Base-by-base conservation (phyloP, 2,797 vertebrate species). In the Molossus alvarezi region DNA sequence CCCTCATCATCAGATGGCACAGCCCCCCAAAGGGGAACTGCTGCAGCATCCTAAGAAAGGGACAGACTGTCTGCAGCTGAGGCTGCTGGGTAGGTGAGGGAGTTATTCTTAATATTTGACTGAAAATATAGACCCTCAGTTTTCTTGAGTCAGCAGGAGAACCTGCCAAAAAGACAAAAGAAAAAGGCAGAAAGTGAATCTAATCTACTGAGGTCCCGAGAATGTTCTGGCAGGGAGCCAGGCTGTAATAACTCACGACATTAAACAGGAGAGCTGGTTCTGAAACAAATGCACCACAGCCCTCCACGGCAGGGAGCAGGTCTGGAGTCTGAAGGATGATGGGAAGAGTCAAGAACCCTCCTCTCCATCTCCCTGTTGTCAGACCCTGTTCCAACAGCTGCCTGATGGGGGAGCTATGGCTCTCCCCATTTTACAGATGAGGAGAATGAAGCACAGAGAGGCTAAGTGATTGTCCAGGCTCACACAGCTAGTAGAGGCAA, bases 141-240 rank as follows among this genome's bases (percentile, higher is more conserved):
- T 89, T 94, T 94, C 75, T 58, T 41, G 13, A 92, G 82, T 94
- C 21, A 51, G 37, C 37, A 65, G 21, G 27, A 84, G 58, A 73
- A 57, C 0, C 12, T 77, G 67, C 65, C 41, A 55, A 88, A 41
- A 21, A 27, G 71, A 51, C 51, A 85, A 33, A 25, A 57, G 86
- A 45, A 18, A 27, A 67, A 58, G 71, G 62, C 84, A 88, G 88
- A 37, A 55, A 12, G 27, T 53, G 57, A 57, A 20, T 13, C 37
- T 33, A 15, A 1, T 29, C 80, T 67, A 10, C 23, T 0, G 62
- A 83, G 33, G 21, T 23, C 41, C 13, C 2, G 58, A 13, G 62
- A 33, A 9, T 62, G 20, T 2, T 5, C 13, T 25, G 55, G 48
- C 81, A 23, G 48, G 85, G 33, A 58, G 64, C 62, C 37, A 60